Percentiles rank a stretch among this genome's conserved stretches.
These are phyloP conservation scores for Haemorhous mexicanus DNA, from an alignment of 2,113 vertebrate genomes.

Conservation along the genomic window DNA sequence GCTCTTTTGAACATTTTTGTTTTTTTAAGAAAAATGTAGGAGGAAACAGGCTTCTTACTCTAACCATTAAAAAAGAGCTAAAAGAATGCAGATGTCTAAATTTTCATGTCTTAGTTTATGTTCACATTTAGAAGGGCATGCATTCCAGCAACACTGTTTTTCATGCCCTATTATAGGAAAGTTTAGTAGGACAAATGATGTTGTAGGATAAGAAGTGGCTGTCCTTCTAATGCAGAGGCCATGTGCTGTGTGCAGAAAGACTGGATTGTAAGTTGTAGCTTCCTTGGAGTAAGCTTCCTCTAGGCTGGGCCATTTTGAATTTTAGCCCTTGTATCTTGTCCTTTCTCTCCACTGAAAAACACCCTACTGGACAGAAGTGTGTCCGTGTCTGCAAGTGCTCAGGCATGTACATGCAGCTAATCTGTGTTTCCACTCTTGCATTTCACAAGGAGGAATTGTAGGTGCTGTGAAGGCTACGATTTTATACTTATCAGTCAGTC, in stretches of 20 bases:
- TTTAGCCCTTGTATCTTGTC: not conserved
- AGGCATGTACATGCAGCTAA: not conserved
- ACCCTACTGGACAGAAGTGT: not conserved
- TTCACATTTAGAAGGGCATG: not conserved
- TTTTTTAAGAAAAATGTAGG: not conserved
- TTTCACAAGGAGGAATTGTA: not conserved
- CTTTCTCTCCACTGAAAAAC: not conserved
- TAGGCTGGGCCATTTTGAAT: not conserved
- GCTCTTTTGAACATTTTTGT: not conserved
- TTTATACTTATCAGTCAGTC: not conserved
- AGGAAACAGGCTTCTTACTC: not conserved
- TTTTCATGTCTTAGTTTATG: not conserved
- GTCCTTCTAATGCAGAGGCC: not conserved
- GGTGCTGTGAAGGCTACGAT: not conserved
- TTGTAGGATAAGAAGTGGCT: not conserved
- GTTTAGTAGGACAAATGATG: not conserved
- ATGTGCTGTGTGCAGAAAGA: not conserved
- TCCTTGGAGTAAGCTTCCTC: not conserved
- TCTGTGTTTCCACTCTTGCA: accelerated
- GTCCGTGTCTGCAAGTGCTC: not conserved
- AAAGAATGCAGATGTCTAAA: not conserved
- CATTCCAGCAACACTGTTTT: not conserved
- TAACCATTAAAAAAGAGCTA: not conserved
- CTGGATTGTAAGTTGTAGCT: not conserved
- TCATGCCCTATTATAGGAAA: not conserved